Conservation (phyloP, 2,113 vertebrate species). For the Passer montanus region DNA sequence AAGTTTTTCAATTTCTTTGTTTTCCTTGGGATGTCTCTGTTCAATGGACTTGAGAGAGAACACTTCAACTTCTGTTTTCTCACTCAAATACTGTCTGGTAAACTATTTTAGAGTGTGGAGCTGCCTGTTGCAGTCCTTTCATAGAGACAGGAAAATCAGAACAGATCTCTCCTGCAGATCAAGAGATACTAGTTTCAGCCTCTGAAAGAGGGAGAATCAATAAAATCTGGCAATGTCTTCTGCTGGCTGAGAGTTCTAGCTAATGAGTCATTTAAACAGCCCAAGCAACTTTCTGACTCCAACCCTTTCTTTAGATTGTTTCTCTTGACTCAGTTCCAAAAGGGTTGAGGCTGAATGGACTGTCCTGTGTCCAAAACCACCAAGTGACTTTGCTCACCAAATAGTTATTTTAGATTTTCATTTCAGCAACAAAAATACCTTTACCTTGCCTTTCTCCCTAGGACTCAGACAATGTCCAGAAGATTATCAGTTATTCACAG, state of each 20-base stretch:
- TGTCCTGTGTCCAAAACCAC: neutral
- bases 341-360: neutral
- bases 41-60: neutral
- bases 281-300: neutral
- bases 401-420: neutral
- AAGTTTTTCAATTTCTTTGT: neutral
- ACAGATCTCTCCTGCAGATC: neutral
- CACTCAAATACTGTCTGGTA: neutral
- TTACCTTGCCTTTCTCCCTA: neutral
- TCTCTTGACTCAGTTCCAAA: neutral
- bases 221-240: neutral
- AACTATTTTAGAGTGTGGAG: neutral
- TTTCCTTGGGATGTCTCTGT: neutral
- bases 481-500: neutral
- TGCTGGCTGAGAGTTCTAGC: neutral
- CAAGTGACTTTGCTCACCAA: rapidly evolving
- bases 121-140: neutral
- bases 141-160: neutral
- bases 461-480: neutral
- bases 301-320: neutral
- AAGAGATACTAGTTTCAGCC: neutral
- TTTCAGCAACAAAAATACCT: neutral
- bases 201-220: neutral
- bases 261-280: neutral
- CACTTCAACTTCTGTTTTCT: neutral